Evolutionary conservation across 2,888 invertebrate species (phyloP), one percentile per base, ranked within the genome.

Genomic region (Mythimna vitellina): DNA sequence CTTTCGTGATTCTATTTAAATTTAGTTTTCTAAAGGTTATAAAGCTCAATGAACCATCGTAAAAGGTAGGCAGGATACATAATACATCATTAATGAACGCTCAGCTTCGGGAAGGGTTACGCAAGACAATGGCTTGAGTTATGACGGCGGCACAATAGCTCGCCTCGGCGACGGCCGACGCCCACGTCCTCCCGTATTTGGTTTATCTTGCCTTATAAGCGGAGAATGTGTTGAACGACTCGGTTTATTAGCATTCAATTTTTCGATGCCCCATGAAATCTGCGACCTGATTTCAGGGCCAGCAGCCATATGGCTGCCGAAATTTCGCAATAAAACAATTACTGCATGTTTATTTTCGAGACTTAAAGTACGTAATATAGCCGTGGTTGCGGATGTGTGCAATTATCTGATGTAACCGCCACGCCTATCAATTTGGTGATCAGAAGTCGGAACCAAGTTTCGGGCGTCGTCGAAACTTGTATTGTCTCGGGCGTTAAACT

Each of bases 191-290:
- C 88, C 92, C 89, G 83, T 92, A 92, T 92, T 90, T 86, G 92
- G 92, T 86, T 90, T 92, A 94, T 94, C 93, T 90, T 85, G 81
- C 94, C 94, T 84, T 95, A 93, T 95, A 94, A 89, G 94, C 82
- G 90, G 92, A 87, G 94, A 94, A 92, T 89, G 94, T 92, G 88
- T 92, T 83, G 85, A 90, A 87, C 89, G 64, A 85, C 84, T 88
- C 84, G 73, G 79, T 85, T 89, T 88, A 94, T 93, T 92, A 91
- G 85, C 90, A 92, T 92, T 92, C 90, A 88, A 90, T 88, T 90
- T 91, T 92, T 92, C 91, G 89, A 93, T 91, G 89, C 78, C 65
- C 77, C 87, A 89, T 86, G 86, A 89, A 90, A 89, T 86, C 83
- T 56, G 79, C 87, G 89, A 88, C 89, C 89, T 84, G 87, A 79